Evolutionary conservation across 1,140 invertebrate genomes (phyloP), one percentile per base, ranked within the genome.

Genomic region (Caenorhabditis briggsae): DNA sequence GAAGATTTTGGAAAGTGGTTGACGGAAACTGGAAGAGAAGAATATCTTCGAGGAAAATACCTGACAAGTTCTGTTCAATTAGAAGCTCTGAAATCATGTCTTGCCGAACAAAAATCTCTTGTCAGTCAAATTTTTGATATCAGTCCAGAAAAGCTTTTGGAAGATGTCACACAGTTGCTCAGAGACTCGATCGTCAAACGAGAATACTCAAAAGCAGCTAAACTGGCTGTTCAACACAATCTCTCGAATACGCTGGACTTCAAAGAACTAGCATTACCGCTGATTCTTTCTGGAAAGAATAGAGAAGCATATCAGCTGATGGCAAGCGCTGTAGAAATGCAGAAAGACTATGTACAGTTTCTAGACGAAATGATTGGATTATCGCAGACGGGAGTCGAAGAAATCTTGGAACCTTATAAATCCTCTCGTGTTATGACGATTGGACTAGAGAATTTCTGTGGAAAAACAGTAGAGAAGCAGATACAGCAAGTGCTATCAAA

Each of bases 121-220:
- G 14, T 78, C 8, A 46, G 70, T 53, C 12, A 23, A 78, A 11
- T 78, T 12, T 78, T 78, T 33, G 46, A 78, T 50, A 78, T 78
- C 70, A 78, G 18, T 23, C 25, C 50, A 53, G 70, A 78, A 5
- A 48, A 20, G 7, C 46, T 78, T n/a, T 53, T 50, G 1, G n/a
- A 78, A 18, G 70, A 78, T n/a, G 41, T 78, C 11, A 50, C 70
- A 20, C 6, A 20, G 12, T 78, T 25, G 46, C 46, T 78, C 11
- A 6, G 20, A 18, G n/a, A 46, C 5, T 7, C 18, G 14, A 43
- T 78, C 70, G 12, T 23, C 8, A 78, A 78, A 50, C 46, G 41
- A 50, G 70, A 78, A 11, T 78, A 18, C 46, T 8, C 9, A 3
- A 53, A 50, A 46, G 70, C 70, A 20, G 70, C 70, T 12, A 33